Percentiles rank a stretch among this genome's conserved stretches.
phyloP scores from a whole-genome alignment of 2,797 vertebrate species.

The Brotula barbata region DNA sequence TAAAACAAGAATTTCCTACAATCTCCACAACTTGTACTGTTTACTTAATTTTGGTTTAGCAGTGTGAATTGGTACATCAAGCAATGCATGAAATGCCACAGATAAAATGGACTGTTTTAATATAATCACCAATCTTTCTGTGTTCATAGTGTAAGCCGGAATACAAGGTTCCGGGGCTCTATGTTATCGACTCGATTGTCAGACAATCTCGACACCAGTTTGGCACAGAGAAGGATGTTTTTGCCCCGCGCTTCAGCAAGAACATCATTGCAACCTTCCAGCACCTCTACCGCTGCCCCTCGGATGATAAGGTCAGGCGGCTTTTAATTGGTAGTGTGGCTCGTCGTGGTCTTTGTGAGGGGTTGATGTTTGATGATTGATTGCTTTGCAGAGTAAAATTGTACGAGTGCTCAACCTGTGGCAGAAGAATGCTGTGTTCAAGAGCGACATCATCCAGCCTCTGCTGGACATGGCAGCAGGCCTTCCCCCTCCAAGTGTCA shows the following conservation, averaged over 20 bases:
- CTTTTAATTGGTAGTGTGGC: constrained; percentile 7
- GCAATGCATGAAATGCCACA: background rate
- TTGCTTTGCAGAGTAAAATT: constrained; percentile 95
- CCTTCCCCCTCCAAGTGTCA: constrained; percentile 90
- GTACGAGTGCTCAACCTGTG: constrained; percentile 98
- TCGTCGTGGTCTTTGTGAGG: background rate
- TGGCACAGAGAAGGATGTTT: constrained; percentile 97
- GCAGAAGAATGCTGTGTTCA: constrained; percentile 99
- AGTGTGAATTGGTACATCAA: background rate
- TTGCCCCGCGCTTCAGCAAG: constrained; percentile 98
- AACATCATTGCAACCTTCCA: constrained; percentile 98
- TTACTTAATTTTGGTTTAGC: background rate
- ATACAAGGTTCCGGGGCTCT: constrained; percentile 98
- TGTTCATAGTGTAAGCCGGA: constrained; percentile 92
- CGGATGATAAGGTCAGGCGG: constrained; percentile 91
- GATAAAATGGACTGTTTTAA: background rate
- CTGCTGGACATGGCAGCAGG: constrained; percentile 97
- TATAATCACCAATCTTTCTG: constrained; percentile 22
- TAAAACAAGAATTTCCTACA: too few species aligned
- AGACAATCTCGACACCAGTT: constrained; percentile 98
- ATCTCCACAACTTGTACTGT: too few species aligned
- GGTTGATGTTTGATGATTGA: too few species aligned
- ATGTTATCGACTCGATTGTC: constrained; percentile 98
- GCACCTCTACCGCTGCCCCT: constrained; percentile 96
- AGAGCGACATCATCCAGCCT: constrained; percentile 99